Evolutionary conservation across 2,888 invertebrate species (phyloP), one percentile per base, ranked within the genome.

Genomic region (Drosophila barbarae): DNA sequence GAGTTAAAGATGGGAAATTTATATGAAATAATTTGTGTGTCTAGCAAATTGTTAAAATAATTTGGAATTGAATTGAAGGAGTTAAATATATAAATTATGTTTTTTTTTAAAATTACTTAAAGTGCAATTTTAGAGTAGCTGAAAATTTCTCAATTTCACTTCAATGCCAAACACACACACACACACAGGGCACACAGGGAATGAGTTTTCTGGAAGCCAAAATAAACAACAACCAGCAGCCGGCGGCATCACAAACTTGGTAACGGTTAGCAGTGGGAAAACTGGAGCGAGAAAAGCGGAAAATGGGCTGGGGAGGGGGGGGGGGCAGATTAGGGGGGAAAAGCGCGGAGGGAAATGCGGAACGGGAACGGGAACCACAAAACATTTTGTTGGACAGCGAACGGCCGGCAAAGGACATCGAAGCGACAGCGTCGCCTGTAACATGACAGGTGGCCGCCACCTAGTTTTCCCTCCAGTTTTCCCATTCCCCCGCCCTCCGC

Each of bases 361-460:
- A 44, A 53, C 67, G 79, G 79, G 69, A 73, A 74, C 70, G 72
- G 82, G 76, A 77, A 83, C 82, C 82, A 73, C 82, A 84, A 77
- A 83, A 83, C 82, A 83, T 83, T 83, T 84, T 84, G 82, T 84
- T 83, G 82, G 82, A 84, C 82, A 76, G 77, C 73, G 55, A 74
- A 81, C 76, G 72, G 83, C 74, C 80, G 76, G 71, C 72, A 72
- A 77, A 75, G 72, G 74, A 68, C 61, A 69, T 79, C 72, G 55
- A 70, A 54, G 75, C 61, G 74, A 30, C 52, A 64, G 36, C 52
- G 39, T 44, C 59, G 58, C 63, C 53, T 65, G 72, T 75, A 79
- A 79, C 79, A 78, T 78, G 79, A 79, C 79, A 82, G 79, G 79
- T 74, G 82, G 71, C 70, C 49, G 46, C 61, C 55, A 35, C 42